These are phyloP conservation scores for Therioaphis trifolii DNA, from an alignment of 2,888 invertebrate genomes.

Conservation along the genomic window DNA sequence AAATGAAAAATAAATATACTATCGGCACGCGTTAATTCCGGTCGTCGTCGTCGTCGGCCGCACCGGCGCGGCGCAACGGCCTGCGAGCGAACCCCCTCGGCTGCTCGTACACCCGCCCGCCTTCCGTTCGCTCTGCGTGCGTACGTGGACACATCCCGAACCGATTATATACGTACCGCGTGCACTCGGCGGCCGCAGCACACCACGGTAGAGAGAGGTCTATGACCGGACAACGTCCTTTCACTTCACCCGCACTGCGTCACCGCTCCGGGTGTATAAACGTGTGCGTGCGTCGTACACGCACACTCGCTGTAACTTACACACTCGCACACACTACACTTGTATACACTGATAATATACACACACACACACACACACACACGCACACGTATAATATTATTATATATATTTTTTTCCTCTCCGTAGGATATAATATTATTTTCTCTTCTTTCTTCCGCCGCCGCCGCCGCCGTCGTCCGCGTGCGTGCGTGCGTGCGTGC, in stretches of 20 bases:
- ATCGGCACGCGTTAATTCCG: constrained; percentile 47
- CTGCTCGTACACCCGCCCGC: background rate
- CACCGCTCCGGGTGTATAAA: background rate
- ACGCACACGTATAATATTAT: background rate
- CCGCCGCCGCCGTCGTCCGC: background rate
- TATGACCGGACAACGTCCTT: constrained; percentile 63
- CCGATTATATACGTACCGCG: constrained; percentile 34
- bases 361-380: background rate
- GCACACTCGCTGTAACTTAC: no score
- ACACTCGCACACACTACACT: background rate
- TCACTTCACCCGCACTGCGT: constrained; percentile 38
- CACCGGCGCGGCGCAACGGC: constrained; percentile 19
- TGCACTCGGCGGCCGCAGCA: constrained; percentile 14
- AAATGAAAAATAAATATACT: background rate
- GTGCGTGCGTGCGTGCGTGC: constrained; percentile 19
- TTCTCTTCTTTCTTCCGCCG: background rate
- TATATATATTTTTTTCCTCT: constrained; percentile 6
- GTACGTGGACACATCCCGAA: constrained; percentile 42
- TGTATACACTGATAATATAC: no score
- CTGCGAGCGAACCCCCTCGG: constrained; percentile 9
- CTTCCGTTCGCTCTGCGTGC: background rate
- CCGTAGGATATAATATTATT: background rate
- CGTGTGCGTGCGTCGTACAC: background rate
- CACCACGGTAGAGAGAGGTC: constrained; percentile 13
- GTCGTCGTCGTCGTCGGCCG: no score